Base-by-base conservation (phyloP, 2,888 invertebrate genomes). In the Ophion obscuratus region DNA sequence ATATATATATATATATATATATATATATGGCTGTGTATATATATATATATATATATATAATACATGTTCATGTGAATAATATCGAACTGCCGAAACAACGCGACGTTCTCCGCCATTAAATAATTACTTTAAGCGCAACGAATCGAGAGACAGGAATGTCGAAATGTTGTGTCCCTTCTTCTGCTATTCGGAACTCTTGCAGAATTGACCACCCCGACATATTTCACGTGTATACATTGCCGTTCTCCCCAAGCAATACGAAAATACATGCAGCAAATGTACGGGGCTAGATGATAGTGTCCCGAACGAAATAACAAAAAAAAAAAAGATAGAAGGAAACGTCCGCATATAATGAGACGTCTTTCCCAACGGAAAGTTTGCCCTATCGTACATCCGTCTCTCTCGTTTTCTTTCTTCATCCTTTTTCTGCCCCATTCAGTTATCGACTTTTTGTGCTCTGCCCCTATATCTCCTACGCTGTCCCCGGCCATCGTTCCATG, bases 401-500 rank as follows among this genome's bases (percentile, higher is more conserved):
- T 75, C 44, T 64, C 36, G 11, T 47, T 64, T 27, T 24, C 36
- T 44, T 24, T 64, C 57, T 40, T 62, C 40, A 61, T 59, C 61
- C 61, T 40, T 64, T 40, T 59, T 40, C 44, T 47, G 59, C 67
- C 53, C 70, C 70, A 68, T 79, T 44, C 74, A 70, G 68, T 68
- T 75, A 79, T 84, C 79, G 74, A 74, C 70, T 59, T 84, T 75
- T 75, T 44, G 31, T 59, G 59, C 57, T 64, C 44, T 66, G 40
- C 40, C 68, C 61, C 40, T 62, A 62, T 64, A 68, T 70, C 75
- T 44, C 31, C 14, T 44, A 4, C 59, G 17, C 40, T 40, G 62
- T 36, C 79, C 79, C 44, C 20, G 53, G 83, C 36, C 62, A 53
- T 68, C 66, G 27, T 79, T 47, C 44, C 36, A 71, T 73, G 74